Conservation (phyloP, 2,113 vertebrate species). For the Lagopus leucura region DNA sequence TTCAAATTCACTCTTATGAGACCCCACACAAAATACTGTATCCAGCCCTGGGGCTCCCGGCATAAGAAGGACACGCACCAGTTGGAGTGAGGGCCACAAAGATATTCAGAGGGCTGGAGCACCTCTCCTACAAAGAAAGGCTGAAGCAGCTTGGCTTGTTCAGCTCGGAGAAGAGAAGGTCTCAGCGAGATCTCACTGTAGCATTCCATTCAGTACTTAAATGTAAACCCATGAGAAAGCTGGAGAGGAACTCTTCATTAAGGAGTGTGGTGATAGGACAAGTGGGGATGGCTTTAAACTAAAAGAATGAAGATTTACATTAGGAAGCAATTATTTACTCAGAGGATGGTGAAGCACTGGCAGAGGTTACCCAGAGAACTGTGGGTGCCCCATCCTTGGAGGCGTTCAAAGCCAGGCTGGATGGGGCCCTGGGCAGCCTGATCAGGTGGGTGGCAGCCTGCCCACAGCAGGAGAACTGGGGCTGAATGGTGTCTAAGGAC, state of each 20-base stretch:
- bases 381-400: not conserved
- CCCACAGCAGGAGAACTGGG: not conserved
- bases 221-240: not conserved
- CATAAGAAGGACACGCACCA: not conserved
- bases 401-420: not conserved
- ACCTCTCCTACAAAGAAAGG: not conserved
- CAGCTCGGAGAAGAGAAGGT: not conserved
- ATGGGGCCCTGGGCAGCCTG: not conserved
- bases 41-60: not conserved
- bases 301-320: not conserved
- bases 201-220: not conserved
- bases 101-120: not conserved
- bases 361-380: not conserved
- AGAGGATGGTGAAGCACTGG: not conserved
- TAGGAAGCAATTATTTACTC: not conserved
- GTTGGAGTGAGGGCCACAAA: not conserved
- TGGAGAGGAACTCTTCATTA: not conserved
- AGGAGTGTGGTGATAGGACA: not conserved
- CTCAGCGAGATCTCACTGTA: not conserved
- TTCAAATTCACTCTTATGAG: not conserved
- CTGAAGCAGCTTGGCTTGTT: not conserved
- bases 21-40: not conserved
- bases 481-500: not conserved
- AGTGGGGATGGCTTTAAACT: not conserved
- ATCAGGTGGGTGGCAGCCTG: not conserved